Evolutionary conservation across 2,797 vertebrate species (phyloP).

Genomic region (Setipinna tenuifilis): DNA sequence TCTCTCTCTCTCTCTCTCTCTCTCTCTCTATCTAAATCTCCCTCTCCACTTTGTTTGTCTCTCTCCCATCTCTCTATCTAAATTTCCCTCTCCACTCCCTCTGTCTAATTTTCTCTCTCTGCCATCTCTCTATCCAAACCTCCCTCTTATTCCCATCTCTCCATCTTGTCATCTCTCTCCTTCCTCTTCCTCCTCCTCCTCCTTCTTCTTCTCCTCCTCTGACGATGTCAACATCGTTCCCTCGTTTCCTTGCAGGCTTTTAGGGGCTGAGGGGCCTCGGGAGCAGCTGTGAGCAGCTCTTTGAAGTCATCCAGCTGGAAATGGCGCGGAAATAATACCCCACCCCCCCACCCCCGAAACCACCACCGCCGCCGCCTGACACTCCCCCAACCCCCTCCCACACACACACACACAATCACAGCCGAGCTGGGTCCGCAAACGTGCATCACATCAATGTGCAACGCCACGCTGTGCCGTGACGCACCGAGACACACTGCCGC

Average conservation of each 20-base stretch:
- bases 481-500: not conserved
- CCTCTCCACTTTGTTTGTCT: too few relatives aligned
- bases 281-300: constrained; percentile 50
- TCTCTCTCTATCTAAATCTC: not conserved
- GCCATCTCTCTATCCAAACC: too few relatives aligned
- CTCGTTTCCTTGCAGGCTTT: not conserved
- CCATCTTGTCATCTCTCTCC: not conserved
- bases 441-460: constrained; percentile 67
- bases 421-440: constrained; percentile 68
- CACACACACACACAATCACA: too few relatives aligned
- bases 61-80: too few relatives aligned
- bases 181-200: constrained; percentile 15
- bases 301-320: constrained; percentile 54
- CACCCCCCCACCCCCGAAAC: constrained; percentile 56
- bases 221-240: too few relatives aligned
- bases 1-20: not conserved
- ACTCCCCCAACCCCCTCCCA: too few relatives aligned
- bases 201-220: not conserved
- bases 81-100: too few relatives aligned
- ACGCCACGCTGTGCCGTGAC: constrained; percentile 21
- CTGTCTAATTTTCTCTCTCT: too few relatives aligned
- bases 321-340: constrained; percentile 77
- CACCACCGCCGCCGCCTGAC: too few relatives aligned
- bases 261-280: constrained; percentile 46
- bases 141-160: too few relatives aligned